Evolutionary conservation across 1,140 invertebrate species (phyloP).

Genomic region (Akabosia matsudoensis): DNA sequence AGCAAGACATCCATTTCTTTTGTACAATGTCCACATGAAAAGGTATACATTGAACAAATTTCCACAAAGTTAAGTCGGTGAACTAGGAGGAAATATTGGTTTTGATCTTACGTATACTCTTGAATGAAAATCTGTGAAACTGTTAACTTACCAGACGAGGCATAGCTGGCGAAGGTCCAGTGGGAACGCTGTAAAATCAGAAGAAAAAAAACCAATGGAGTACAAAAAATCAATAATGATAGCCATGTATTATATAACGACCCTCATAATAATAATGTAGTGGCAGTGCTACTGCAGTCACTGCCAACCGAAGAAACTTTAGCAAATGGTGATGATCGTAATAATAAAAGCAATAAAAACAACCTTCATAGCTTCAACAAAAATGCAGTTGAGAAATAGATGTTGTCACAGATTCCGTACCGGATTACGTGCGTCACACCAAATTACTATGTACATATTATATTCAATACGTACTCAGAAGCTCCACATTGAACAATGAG

Average conservation of each 20-base stretch:
- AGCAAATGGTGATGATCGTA: too few species aligned
- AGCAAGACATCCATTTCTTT: too few species aligned
- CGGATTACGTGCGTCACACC: not conserved
- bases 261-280: too few species aligned
- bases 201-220: constrained; percentile 21
- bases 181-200: constrained; percentile 36
- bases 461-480: not conserved
- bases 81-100: not conserved
- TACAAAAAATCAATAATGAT: constrained; percentile 20
- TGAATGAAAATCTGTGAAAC: not conserved
- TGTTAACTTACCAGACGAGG: constrained; percentile 40
- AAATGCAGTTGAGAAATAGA: not conserved
- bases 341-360: not conserved
- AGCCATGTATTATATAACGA: not conserved
- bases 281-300: too few species aligned
- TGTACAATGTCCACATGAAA: too few species aligned
- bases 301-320: too few species aligned
- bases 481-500: not conserved
- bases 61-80: not conserved
- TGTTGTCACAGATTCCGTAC: too few species aligned
- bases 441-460: not conserved
- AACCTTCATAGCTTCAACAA: not conserved
- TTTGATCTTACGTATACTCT: too few species aligned
- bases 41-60: too few species aligned
- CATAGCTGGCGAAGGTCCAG: constrained; percentile 46